A percentile compares a stretch with the other conserved stretches of the same genome.
These are phyloP conservation scores for Drosophila neonasuta DNA, from an alignment of 2,888 invertebrate genomes.

Conservation along the genomic window DNA sequence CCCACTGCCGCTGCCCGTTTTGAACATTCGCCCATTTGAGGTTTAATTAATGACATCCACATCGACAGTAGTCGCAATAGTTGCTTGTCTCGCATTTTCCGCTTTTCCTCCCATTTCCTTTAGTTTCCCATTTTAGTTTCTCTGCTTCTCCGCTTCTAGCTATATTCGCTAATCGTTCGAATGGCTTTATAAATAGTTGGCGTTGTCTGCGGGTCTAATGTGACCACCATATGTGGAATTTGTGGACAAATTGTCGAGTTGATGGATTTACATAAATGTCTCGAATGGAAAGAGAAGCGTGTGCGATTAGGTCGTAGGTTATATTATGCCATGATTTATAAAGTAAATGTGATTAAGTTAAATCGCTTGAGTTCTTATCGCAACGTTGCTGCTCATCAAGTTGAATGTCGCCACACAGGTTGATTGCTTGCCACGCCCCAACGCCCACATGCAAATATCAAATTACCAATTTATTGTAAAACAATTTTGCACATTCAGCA, in stretches of 20 bases:
- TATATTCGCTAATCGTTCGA: constrained; percentile 50
- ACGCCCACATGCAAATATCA: constrained; percentile 27
- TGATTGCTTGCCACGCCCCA: constrained; percentile 34
- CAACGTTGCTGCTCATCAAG: constrained; percentile 4
- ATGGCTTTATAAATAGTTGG: constrained; percentile 57
- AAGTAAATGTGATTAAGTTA: not conserved
- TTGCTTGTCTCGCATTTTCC: constrained; percentile 3
- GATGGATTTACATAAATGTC: constrained; percentile 37
- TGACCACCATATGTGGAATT: constrained; percentile 41
- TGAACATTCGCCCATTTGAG: constrained; percentile 62
- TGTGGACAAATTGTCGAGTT: constrained; percentile 51
- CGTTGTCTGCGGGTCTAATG: constrained; percentile 51
- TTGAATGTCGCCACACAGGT: constrained; percentile 15
- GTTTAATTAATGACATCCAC: constrained; percentile 73
- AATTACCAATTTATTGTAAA: constrained; percentile 20
- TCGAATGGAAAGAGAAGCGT: not conserved
- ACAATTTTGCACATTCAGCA: constrained; percentile 30
- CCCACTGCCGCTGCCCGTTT: constrained; percentile 28
- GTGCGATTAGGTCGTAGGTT: not conserved
- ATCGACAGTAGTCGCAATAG: constrained; percentile 21
- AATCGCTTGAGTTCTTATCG: not conserved
- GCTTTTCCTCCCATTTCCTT: not conserved
- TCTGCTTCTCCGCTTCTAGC: constrained; percentile 9
- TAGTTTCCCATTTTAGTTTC: constrained; percentile 14
- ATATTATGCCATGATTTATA: constrained; percentile 1